Evolutionary conservation across 1,140 invertebrate species (phyloP).

Genomic region (Colletes latitarsis): DNA sequence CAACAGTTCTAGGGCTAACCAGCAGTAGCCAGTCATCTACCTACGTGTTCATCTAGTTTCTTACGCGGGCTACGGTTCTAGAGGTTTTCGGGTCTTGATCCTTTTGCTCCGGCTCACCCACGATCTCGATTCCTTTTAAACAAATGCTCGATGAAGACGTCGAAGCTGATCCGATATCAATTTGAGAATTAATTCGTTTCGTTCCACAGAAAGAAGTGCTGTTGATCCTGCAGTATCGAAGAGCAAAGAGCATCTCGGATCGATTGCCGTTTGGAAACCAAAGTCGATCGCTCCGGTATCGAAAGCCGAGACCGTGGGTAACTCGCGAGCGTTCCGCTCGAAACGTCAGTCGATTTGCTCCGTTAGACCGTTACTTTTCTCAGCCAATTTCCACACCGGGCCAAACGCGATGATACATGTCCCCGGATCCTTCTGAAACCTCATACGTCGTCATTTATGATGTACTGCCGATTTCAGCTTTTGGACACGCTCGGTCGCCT

Average conservation of each 20-base stretch:
- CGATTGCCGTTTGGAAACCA: background rate
- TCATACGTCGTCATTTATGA: conserved; percentile 33
- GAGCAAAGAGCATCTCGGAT: background rate
- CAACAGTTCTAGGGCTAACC: conserved; percentile 54
- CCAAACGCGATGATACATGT: background rate
- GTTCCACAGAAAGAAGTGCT: too few relatives aligned
- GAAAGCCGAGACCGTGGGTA: background rate
- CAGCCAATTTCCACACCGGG: background rate
- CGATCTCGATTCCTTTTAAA: background rate
- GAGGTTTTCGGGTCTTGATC: background rate
- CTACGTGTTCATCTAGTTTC: conserved; percentile 49
- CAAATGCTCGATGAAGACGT: background rate
- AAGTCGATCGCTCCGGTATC: background rate
- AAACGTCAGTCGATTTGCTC: conserved; percentile 8
- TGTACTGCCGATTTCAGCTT: conserved; percentile 19
- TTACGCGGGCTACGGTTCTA: conserved; percentile 32
- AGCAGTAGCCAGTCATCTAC: conserved; percentile 57
- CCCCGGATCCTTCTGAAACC: background rate
- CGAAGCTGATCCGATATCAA: too few relatives aligned
- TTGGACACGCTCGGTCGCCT: conserved; percentile 21
- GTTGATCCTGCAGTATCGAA: too few relatives aligned
- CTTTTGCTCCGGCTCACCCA: background rate
- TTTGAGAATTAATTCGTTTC: too few relatives aligned
- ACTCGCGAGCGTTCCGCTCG: background rate
- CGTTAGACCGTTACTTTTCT: background rate